phyloP scores from a whole-genome alignment of 1,140 invertebrate species.

The Drosophila kepulauana region DNA sequence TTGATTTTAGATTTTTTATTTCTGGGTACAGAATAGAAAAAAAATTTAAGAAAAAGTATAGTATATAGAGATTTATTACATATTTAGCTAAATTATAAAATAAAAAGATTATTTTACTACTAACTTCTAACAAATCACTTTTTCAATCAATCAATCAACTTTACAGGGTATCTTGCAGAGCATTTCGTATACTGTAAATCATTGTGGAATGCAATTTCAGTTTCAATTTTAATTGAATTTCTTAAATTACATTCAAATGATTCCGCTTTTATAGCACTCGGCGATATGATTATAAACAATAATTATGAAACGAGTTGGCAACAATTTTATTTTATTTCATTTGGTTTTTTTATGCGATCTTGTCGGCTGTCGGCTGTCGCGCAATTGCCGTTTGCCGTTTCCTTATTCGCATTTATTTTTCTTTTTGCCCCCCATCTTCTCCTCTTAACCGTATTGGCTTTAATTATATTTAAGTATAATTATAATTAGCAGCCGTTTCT shows the following conservation, averaged over 20 bases:
- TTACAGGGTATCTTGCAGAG: conserved; percentile 9
- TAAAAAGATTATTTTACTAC: no score
- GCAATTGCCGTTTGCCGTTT: conserved; percentile 32
- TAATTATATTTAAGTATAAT: conserved; percentile 31
- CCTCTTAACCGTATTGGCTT: conserved; percentile 7
- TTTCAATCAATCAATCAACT: conserved; percentile 4
- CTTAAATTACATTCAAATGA: conserved; percentile 40
- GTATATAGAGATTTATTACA: no score
- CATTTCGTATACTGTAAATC: no score
- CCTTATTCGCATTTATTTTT: conserved; percentile 21
- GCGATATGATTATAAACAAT: conserved; percentile 26
- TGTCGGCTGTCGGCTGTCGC: conserved; percentile 3
- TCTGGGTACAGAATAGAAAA: no score
- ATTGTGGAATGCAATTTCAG: conserved; percentile 22
- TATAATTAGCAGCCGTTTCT: conserved; percentile 23
- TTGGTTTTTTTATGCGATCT: conserved; percentile 3
- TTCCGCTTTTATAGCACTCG: conserved; percentile 38
- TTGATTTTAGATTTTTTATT: no score
- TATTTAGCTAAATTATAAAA: no score
- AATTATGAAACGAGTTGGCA: conserved; percentile 42
- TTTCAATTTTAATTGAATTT: conserved; percentile 40
- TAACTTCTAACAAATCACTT: no score
- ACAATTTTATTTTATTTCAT: conserved; percentile 7
- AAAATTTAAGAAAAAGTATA: no score
- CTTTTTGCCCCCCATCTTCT: neutral